These are phyloP conservation scores for Heliconius eleuchia DNA, from an alignment of 1,140 invertebrate species.

Conservation along the genomic window DNA sequence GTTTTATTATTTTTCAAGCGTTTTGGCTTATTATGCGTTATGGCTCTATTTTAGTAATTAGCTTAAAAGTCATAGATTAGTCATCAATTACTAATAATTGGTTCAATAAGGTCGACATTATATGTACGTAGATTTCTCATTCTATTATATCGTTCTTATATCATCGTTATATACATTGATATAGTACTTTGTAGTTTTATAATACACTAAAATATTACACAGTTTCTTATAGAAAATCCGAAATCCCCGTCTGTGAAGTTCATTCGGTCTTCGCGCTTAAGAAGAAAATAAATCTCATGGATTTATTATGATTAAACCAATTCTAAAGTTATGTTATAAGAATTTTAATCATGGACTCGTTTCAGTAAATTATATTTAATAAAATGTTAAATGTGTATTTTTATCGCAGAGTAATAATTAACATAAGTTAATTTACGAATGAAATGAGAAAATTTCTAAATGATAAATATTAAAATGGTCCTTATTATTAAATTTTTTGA, in stretches of 20 bases:
- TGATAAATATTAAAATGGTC: neutral
- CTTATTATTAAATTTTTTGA: too few relatives aligned
- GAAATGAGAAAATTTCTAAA: neutral
- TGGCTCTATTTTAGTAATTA: too few relatives aligned
- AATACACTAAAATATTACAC: neutral
- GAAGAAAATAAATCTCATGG: slow-evolving; percentile 8
- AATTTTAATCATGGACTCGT: neutral
- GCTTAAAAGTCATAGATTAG: too few relatives aligned
- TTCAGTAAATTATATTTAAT: neutral
- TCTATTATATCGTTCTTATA: too few relatives aligned
- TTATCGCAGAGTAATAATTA: neutral
- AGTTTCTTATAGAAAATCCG: neutral
- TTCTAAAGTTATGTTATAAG: neutral
- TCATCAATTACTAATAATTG: too few relatives aligned
- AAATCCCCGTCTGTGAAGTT: neutral
- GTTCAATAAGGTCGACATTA: too few relatives aligned
- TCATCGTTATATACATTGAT: too few relatives aligned
- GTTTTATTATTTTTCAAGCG: too few relatives aligned
- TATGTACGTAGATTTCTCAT: too few relatives aligned
- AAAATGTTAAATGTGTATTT: neutral
- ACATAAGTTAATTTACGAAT: neutral
- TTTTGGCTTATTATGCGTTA: too few relatives aligned
- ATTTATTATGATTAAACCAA: slow-evolving; percentile 7
- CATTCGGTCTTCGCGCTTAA: neutral
- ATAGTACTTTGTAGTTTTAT: too few relatives aligned